Evolutionary conservation across 1,140 invertebrate species (phyloP).

Genomic region (Scaptomyza pallida): DNA sequence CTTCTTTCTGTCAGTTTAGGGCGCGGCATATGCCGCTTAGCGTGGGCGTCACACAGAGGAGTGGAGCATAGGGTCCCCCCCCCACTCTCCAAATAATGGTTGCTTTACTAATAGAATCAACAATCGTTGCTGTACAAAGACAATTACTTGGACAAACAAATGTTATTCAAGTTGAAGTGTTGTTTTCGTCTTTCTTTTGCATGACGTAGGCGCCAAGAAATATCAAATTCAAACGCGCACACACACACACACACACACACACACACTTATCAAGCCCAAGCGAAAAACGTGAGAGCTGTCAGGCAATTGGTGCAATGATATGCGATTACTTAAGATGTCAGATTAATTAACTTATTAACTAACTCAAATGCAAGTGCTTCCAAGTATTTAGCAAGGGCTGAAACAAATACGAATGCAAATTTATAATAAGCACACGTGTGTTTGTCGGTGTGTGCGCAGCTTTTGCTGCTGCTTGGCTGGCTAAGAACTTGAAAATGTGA

Average conservation of each 20-base stretch:
- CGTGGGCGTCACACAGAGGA: slow-evolving; percentile 37
- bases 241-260: slow-evolving; percentile 15
- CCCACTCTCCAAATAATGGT: too few species aligned
- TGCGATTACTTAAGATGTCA: slow-evolving; percentile 61
- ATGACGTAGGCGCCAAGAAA: slow-evolving; percentile 70
- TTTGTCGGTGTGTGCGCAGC: slow-evolving; percentile 27
- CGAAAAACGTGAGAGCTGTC: slow-evolving; percentile 31
- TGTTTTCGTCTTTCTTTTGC: slow-evolving; percentile 49
- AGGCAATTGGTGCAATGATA: slow-evolving; percentile 66
- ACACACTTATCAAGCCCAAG: not conserved
- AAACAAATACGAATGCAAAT: slow-evolving; percentile 36
- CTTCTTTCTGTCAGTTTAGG: slow-evolving; percentile 19
- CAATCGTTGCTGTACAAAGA: slow-evolving; percentile 53
- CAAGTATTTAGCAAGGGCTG: slow-evolving; percentile 31
- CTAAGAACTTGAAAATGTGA: slow-evolving; percentile 32
- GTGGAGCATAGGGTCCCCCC: slow-evolving; percentile 23
- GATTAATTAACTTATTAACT: slow-evolving; percentile 54
- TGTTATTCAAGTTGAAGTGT: slow-evolving; percentile 36
- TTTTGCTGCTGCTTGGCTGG: slow-evolving; percentile 46
- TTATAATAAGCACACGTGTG: slow-evolving; percentile 12
- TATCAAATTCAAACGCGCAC: slow-evolving; percentile 52
- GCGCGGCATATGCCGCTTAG: slow-evolving; percentile 26
- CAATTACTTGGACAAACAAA: slow-evolving; percentile 70
- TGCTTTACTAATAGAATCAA: slow-evolving; percentile 68
- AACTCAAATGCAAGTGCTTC: slow-evolving; percentile 36